Conservation (phyloP, 2,888 invertebrate species). For the Junonia oenone region DNA sequence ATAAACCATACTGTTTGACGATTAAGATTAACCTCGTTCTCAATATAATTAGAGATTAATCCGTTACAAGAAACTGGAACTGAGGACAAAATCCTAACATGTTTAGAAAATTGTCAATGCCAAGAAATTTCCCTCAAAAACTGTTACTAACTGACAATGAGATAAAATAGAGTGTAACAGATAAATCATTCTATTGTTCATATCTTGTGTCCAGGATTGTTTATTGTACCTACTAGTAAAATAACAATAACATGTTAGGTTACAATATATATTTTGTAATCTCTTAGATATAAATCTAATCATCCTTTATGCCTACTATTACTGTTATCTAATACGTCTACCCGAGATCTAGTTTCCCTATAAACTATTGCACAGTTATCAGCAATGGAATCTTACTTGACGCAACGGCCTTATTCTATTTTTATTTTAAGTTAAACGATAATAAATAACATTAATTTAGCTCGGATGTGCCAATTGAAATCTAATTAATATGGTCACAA, state of each 20-base stretch:
- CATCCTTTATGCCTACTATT: background rate
- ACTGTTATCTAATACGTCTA: constrained; percentile 11
- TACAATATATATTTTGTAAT: background rate
- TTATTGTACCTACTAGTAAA: no score
- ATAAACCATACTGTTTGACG: background rate
- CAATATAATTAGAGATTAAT: background rate
- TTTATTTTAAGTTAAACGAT: background rate
- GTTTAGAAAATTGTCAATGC: no score
- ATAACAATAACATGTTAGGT: no score
- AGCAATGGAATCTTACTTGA: constrained; percentile 9
- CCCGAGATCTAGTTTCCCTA: constrained; percentile 8
- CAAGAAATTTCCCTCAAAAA: no score
- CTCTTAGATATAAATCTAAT: background rate
- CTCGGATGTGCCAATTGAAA: constrained; percentile 6
- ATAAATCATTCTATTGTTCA: no score
- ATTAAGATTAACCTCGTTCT: background rate
- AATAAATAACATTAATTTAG: constrained; percentile 7
- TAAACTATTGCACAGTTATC: constrained; percentile 8
- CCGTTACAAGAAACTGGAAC: background rate
- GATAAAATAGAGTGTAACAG: no score
- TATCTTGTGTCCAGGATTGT: no score
- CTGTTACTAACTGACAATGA: no score
- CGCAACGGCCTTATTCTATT: background rate
- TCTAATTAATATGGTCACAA: constrained; percentile 8
- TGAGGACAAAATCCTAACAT: background rate